Conservation (phyloP, 2,113 vertebrate species). For the Heterotilapia buettikoferi region DNA sequence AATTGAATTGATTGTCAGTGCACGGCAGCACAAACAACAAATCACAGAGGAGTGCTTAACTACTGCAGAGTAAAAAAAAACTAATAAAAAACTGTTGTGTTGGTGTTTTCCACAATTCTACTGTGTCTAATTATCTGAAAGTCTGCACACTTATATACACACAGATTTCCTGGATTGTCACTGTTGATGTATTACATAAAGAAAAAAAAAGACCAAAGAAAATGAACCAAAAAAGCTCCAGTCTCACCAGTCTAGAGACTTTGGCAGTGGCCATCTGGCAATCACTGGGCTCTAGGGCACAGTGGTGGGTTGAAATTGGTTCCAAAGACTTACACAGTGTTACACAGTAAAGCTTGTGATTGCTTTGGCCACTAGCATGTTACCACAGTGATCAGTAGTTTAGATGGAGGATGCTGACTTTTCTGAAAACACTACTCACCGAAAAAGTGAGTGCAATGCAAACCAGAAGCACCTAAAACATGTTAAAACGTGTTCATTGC, state of each 20-base stretch:
- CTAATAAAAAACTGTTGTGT: neutral
- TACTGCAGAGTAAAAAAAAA: neutral
- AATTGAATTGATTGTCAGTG: neutral
- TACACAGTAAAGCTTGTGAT: neutral
- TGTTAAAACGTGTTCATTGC: neutral
- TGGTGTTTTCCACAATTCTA: neutral
- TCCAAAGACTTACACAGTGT: neutral
- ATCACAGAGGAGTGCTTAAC: neutral
- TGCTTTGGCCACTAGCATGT: neutral
- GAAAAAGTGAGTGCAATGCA: neutral
- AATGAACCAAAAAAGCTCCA: neutral
- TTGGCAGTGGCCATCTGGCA: neutral
- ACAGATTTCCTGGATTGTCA: neutral
- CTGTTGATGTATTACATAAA: neutral
- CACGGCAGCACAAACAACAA: neutral
- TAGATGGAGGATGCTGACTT: neutral
- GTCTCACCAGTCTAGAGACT: neutral
- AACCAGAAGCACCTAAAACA: neutral
- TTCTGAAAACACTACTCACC: neutral
- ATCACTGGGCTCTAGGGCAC: neutral
- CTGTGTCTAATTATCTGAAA: neutral
- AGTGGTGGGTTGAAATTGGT: neutral
- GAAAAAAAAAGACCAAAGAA: neutral
- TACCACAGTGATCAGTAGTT: neutral
- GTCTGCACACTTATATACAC: neutral